phyloP scores from a whole-genome alignment of 2,113 vertebrate species.

The Salvelinus sp. region DNA sequence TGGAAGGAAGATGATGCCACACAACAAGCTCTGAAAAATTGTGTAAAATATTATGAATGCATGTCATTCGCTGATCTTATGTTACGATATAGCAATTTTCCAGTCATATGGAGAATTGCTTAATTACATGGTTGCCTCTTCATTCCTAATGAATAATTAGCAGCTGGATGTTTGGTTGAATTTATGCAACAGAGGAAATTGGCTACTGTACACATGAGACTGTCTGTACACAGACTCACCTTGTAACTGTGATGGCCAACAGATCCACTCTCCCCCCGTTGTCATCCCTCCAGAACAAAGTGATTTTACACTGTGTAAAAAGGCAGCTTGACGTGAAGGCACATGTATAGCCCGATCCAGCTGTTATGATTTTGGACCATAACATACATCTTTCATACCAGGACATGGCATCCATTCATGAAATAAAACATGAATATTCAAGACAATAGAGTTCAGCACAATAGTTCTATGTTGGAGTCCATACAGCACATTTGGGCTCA shows the following conservation, averaged over 20 bases:
- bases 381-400: not conserved
- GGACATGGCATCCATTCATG: constrained; percentile 15
- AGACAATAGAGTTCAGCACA: too few relatives aligned
- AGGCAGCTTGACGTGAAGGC: not conserved
- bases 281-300: not conserved
- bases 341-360: not conserved
- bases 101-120: constrained; percentile 37
- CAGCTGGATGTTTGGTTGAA: constrained; percentile 16
- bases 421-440: too few relatives aligned
- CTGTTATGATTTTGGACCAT: too few relatives aligned
- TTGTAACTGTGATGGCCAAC: not conserved
- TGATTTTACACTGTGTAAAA: not conserved
- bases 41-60: constrained; percentile 25
- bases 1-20: not conserved
- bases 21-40: constrained; percentile 1
- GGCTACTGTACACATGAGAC: not conserved
- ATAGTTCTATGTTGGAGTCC: too few relatives aligned
- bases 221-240: not conserved
- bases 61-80: constrained; percentile 43
- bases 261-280: not conserved
- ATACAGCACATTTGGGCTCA: too few relatives aligned
- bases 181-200: not conserved
- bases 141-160: constrained; percentile 35
- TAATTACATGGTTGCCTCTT: constrained; percentile 39
- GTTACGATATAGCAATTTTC: constrained; percentile 38